phyloP scores from a whole-genome alignment of 2,888 invertebrate species.

The Apamea epomidion region DNA sequence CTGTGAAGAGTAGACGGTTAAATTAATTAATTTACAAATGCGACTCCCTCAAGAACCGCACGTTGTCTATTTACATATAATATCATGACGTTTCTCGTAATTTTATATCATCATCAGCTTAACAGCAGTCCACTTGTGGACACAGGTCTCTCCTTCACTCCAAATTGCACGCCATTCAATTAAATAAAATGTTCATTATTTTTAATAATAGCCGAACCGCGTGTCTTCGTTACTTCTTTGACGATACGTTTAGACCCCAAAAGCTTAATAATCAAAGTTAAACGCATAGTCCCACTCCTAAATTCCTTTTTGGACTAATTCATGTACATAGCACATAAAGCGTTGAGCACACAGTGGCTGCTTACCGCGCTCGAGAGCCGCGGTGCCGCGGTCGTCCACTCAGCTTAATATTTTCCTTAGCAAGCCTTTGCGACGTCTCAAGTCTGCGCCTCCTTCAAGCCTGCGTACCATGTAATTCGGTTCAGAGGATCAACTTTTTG shows the following conservation, averaged over 20 bases:
- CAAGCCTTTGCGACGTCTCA: constrained; percentile 50
- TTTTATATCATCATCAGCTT: background rate
- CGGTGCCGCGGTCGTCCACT: constrained; percentile 43
- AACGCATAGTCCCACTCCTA: background rate
- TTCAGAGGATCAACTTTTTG: constrained; percentile 18
- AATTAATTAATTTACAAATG: constrained; percentile 1
- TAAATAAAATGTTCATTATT: background rate
- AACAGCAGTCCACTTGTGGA: background rate
- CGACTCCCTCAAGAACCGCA: no score
- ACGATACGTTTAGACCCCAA: background rate
- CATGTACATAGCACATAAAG: constrained; percentile 3
- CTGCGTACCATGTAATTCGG: background rate
- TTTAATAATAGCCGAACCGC: background rate
- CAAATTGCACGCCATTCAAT: background rate
- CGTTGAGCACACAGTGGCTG: constrained; percentile 3
- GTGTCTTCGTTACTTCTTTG: background rate
- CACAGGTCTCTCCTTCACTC: background rate
- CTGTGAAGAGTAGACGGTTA: background rate
- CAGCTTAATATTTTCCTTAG: constrained; percentile 55
- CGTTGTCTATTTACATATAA: background rate
- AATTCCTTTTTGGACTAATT: constrained; percentile 21
- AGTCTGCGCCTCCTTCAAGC: constrained; percentile 35
- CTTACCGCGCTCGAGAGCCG: constrained; percentile 15
- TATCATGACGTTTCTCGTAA: background rate
- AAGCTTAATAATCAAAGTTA: background rate